phyloP scores from a whole-genome alignment of 1,140 invertebrate species.

The Drosophila hydei region DNA sequence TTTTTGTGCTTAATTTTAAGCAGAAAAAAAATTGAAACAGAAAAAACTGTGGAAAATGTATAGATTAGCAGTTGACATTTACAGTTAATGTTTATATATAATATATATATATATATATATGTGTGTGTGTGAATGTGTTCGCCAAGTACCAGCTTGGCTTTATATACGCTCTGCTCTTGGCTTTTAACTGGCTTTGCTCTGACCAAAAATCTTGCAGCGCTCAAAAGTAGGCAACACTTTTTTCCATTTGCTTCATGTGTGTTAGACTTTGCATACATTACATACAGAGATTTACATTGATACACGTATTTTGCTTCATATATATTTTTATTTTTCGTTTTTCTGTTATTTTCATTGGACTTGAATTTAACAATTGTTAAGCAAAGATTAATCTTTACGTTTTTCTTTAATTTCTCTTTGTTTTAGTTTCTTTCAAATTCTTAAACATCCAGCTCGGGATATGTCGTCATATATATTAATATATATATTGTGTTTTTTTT shows the following conservation, averaged over 20 bases:
- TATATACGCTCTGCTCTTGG: not conserved
- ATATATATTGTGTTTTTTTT: not conserved
- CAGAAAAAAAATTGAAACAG: not conserved
- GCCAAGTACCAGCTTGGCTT: constrained; percentile 72
- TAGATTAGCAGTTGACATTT: constrained; percentile 16
- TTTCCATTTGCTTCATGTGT: constrained; percentile 17
- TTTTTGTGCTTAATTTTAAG: not conserved
- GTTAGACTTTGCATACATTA: constrained; percentile 55
- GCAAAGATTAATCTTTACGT: not conserved
- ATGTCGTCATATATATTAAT: constrained; percentile 11
- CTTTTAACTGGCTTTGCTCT: not conserved
- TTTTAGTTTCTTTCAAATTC: constrained; percentile 12
- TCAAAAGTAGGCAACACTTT: constrained; percentile 45
- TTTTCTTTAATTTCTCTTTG: not conserved
- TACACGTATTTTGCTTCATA: constrained; percentile 28
- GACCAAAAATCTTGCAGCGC: too few species aligned
- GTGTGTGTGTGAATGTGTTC: constrained; percentile 23
- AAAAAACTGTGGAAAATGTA: not conserved
- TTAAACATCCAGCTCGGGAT: not conserved
- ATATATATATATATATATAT: constrained; percentile 15
- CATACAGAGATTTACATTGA: constrained; percentile 76
- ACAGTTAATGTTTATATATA: not conserved
- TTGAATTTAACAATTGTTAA: constrained; percentile 10
- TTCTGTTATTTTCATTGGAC: constrained; percentile 1
- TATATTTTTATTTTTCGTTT: constrained; percentile 9